Evolutionary conservation across 2,888 invertebrate species (phyloP), one percentile per base, ranked within the genome.

Genomic region (Pseudococcus jackbeardsleyi): DNA sequence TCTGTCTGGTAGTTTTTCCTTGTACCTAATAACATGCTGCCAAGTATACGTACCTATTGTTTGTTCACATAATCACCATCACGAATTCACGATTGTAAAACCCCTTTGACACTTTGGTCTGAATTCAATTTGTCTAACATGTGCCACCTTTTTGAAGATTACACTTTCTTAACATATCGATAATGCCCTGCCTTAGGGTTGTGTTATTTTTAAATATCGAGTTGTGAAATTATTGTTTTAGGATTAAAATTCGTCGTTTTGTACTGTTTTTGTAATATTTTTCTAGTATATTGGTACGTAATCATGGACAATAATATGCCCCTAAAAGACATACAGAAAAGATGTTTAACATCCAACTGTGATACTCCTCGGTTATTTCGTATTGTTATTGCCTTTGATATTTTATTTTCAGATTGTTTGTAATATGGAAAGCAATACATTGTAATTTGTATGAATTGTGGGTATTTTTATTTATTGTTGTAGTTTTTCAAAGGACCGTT

Each of bases 301-400:
- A 42, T 42, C 79, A 42, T 79, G 39, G 79, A 79, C 79, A 79
- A 79, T 72, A 79, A 79, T 17, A 33, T 79, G 11, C 19, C 1
- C 59, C 59, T 72, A 39, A 79, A 79, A 79, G 79, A 79, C 79
- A 42, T 79, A 79, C 79, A n/a, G 79, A 79, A 46, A 79, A 79
- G 42, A 79, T 79, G 39, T 79, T 79, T n/a, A 79, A 79, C 26
- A 79, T 79, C 42, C 42, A 79, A 79, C 79, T 79, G 79, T 79
- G 79, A 79, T 79, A 79, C 79, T 79, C 79, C 19, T 79, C 79
- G 79, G 79, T 79, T 42, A 42, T 79, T 79, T 42, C 79, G 15
- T 79, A 17, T 42, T 79, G 79, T 72, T 72, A 17, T 79, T 42
- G 68, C 3, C 33, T 72, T 72, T 17, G 39, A 77, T 39, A 22